Base-by-base conservation (phyloP, 2,888 invertebrate genomes). In the Hylaea fasciaria region DNA sequence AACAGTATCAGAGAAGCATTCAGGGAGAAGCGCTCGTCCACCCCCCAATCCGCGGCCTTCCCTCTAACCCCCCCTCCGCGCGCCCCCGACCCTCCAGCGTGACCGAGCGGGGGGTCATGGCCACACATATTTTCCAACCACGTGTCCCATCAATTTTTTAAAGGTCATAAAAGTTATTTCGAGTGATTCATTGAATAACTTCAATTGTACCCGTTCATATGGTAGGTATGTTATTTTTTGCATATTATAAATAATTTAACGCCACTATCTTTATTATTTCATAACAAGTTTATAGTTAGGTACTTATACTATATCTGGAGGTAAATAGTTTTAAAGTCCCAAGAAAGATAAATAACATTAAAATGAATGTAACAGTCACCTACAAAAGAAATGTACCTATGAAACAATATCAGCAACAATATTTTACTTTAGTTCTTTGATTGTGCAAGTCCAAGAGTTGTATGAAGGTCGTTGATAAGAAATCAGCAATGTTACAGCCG, bases 381-480 rank as follows among this genome's bases (percentile, higher is more conserved):
- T 60, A 60, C 60, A 60, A 60, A 60, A 54, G 59, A 54, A 54
- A 74, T 56, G 49, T 64, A 57, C 52, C 43, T 59, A 46, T 54
- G 22, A 58, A 58, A 63, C 61, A 58, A 48, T 68, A 72, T 70
- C 67, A 68, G 62, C 63, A 71, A 70, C 40, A 54, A 14, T 52
- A 76, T 68, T 71, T 70, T 75, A 72, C 66, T 69, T 76, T 73
- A 76, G 72, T 80, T 76, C 70, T 74, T 74, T 73, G 78, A 80
- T 84, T 83, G 81, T 82, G 83, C 71, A 82, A 81, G 80, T 77
- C 76, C 78, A 73, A 77, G 80, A 81, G 80, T 76, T 77, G 78
- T 82, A 70, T 78, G 90, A 91, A 91, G 91, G 91, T 87, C 86
- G 80, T 73, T 85, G 91, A 91, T 91, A 91, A 91, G 89, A 85